Evolutionary conservation across 2,888 invertebrate genomes (phyloP).

Genomic region (Plebejus melissa): DNA sequence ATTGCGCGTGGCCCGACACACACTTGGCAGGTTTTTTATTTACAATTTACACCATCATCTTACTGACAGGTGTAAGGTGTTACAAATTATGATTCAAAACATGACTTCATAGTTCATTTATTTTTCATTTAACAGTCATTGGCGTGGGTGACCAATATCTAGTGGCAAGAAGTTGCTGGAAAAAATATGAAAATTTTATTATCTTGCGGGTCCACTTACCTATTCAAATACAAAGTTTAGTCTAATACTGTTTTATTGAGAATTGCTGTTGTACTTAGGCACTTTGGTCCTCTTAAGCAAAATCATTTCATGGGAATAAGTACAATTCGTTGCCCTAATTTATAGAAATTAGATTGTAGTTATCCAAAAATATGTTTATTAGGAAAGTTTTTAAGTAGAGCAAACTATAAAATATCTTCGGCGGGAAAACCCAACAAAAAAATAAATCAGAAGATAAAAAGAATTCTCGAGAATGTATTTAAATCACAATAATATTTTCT

Average conservation of each 20-base stretch:
- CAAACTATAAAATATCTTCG: not conserved
- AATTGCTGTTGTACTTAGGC: too few species aligned
- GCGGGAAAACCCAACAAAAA: not conserved
- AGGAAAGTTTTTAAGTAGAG: not conserved
- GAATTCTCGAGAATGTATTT: constrained; percentile 2
- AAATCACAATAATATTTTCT: not conserved
- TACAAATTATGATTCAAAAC: constrained; percentile 35
- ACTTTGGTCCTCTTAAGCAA: too few species aligned
- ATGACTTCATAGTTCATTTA: constrained; percentile 35
- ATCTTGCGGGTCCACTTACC: not conserved
- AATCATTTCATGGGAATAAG: too few species aligned
- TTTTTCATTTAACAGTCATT: constrained; percentile 24
- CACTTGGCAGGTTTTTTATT: not conserved
- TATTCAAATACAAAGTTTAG: too few species aligned
- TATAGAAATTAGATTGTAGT: not conserved
- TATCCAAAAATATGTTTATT: not conserved
- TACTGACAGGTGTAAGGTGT: constrained; percentile 6
- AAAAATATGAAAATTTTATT: not conserved
- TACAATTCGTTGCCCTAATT: too few species aligned
- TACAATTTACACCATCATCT: not conserved
- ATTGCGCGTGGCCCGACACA: too few species aligned
- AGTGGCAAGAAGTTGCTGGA: constrained; percentile 4
- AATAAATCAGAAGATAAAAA: not conserved
- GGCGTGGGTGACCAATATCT: constrained; percentile 19
- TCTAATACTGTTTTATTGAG: too few species aligned